Base-by-base conservation (phyloP, 2,797 vertebrate species). In the Saxicola maurus region DNA sequence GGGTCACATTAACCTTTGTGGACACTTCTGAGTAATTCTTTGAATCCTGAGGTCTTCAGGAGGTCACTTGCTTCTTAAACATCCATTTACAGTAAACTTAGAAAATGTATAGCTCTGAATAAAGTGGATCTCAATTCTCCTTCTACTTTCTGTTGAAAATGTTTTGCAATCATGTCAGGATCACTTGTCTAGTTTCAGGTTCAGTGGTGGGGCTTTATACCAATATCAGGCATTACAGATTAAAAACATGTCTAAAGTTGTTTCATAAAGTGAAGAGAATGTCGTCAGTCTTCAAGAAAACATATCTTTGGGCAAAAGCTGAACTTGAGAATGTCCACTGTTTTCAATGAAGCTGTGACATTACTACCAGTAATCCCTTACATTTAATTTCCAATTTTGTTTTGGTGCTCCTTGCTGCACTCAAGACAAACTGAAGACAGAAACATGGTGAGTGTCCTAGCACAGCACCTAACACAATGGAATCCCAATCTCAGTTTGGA, bases 1-100 rank as follows among this genome's bases (percentile, higher is more conserved):
- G 56, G 83, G 87, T 90, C 81, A 84, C 45, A 48, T 31, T 73
- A 91, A 91, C 81, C 61, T 88, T 30, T 74, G 67, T 16, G 52
- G 91, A 86, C 49, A 61, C 31, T 86, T 86, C 66, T 67, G 51
- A 80, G 65, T 46, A 92, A 80, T 37, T 66, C 74, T 88, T 91
- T 86, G 79, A 89, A 90, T 65, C 30, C 33, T 20, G 51, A 92
- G 76, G 82, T 82, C 84, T 89, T 88, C 52, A 73, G 25, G 46
- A 87, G 73, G 90, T 87, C 90, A 88, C 40, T 68, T 80, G 35
- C 48, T 86, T 87, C 61, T 61, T 72, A 77, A 77, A 38, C 19
- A 85, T 55, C 33, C n/a, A 52, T 78, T 91, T 87, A 35, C 49
- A 77, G 46, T 48, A 89, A 87, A 62, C 51, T 72, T 38, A 18